Conservation (phyloP, 2,888 invertebrate genomes). For the Sesia apiformis region DNA sequence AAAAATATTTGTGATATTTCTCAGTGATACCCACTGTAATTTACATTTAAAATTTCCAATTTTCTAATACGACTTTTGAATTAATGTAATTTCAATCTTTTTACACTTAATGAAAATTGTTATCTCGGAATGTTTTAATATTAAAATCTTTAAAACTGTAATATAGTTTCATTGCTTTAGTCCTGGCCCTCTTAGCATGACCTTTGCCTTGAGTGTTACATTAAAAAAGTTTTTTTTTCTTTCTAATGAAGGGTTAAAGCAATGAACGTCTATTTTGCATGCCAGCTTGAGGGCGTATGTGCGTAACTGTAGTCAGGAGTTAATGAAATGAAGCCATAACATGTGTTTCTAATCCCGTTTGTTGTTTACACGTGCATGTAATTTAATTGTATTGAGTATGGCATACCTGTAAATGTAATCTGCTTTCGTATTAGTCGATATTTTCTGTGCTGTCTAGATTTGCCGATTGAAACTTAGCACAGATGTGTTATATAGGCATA, state of each 20-base stretch:
- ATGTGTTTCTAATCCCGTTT: constrained; percentile 27
- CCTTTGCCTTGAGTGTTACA: constrained; percentile 12
- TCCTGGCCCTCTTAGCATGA: constrained; percentile 32
- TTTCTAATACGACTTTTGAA: neutral
- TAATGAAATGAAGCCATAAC: constrained; percentile 23
- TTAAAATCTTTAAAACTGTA: constrained; percentile 41
- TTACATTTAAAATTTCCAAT: neutral
- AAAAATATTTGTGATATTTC: neutral
- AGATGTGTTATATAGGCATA: too few species aligned
- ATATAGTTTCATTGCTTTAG: constrained; percentile 69
- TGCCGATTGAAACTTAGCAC: too few species aligned
- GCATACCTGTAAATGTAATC: neutral
- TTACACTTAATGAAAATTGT: constrained; percentile 13
- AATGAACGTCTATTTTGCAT: constrained; percentile 45
- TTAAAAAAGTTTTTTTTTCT: constrained; percentile 6
- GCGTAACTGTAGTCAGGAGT: neutral
- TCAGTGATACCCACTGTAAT: neutral
- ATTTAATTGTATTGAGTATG: neutral
- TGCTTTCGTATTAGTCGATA: too few species aligned
- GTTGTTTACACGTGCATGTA: neutral
- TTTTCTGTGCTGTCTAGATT: too few species aligned
- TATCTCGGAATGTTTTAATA: constrained; percentile 23
- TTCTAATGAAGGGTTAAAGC: constrained; percentile 53
- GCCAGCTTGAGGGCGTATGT: constrained; percentile 8
- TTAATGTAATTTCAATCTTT: too few species aligned